These are phyloP conservation scores for Ptychodera flava DNA, from an alignment of 35 echinoderm and acorn worm species.

Conservation along the genomic window DNA sequence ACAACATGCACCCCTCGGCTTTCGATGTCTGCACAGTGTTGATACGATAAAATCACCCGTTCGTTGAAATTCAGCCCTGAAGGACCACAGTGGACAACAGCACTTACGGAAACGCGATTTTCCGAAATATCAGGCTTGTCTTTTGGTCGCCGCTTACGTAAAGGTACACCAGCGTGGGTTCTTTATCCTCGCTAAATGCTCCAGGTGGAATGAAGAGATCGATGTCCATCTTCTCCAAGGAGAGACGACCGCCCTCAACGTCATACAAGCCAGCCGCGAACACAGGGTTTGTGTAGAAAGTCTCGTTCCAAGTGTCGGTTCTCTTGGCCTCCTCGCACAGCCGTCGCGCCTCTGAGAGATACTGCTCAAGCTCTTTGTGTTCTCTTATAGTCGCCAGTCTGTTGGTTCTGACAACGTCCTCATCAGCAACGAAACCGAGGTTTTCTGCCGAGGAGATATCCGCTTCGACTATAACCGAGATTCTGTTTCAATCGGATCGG, in stretches of 20 bases:
- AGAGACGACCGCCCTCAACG: not conserved
- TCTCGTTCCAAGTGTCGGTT: not conserved
- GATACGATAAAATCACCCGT: constrained; percentile 9
- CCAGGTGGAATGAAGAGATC: constrained; percentile 10
- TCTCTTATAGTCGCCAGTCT: too few species aligned
- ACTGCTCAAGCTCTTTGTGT: not conserved
- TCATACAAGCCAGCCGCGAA: not conserved
- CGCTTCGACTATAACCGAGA: too few species aligned
- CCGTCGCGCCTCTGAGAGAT: not conserved
- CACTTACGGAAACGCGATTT: not conserved
- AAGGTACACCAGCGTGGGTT: constrained; percentile 10
- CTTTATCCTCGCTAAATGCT: not conserved
- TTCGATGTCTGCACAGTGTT: constrained; percentile 12
- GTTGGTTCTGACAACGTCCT: too few species aligned
- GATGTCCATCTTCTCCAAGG: not conserved
- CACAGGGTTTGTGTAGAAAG: not conserved
- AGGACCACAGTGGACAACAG: constrained; percentile 3
- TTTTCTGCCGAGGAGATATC: too few species aligned
- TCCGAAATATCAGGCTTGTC: not conserved
- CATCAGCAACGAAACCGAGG: too few species aligned
- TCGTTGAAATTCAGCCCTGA: constrained; percentile 11
- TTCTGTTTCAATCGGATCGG: too few species aligned
- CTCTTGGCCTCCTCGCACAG: not conserved
- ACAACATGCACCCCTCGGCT: not conserved
- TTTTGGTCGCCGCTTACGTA: not conserved